Evolutionary conservation across 2,113 vertebrate genomes (phyloP).

Genomic region (Hoplias malabaricus): DNA sequence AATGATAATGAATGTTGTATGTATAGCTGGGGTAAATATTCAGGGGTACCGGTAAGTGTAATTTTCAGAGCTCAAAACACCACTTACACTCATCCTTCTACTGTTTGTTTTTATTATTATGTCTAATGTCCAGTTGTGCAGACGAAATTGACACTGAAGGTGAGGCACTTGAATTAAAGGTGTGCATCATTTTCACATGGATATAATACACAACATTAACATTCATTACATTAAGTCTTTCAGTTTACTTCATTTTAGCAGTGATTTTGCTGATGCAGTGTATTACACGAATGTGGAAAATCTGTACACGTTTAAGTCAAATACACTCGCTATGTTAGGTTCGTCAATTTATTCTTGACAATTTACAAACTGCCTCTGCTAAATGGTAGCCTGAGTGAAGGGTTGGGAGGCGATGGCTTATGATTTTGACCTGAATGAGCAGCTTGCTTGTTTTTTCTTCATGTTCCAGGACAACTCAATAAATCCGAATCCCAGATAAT

Average conservation of each 20-base stretch:
- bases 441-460: neutral
- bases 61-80: slow-evolving; percentile 52
- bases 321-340: neutral
- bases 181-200: neutral
- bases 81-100: slow-evolving; percentile 48
- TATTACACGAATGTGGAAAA: neutral
- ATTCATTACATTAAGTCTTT: neutral
- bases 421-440: neutral
- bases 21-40: slow-evolving; percentile 10
- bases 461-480: neutral
- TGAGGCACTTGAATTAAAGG: neutral
- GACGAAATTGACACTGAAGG: neutral
- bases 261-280: neutral
- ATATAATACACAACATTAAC: neutral
- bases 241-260: neutral
- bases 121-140: neutral
- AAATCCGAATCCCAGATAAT: slow-evolving; percentile 26
- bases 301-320: neutral
- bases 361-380: neutral
- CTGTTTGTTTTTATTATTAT: slow-evolving; percentile 49
- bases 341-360: neutral
- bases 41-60: slow-evolving; percentile 9
- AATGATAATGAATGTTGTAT: neutral
- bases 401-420: neutral
- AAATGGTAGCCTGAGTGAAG: neutral